phyloP scores from a whole-genome alignment of 2,113 vertebrate species.

The Oostethus manadensis region DNA sequence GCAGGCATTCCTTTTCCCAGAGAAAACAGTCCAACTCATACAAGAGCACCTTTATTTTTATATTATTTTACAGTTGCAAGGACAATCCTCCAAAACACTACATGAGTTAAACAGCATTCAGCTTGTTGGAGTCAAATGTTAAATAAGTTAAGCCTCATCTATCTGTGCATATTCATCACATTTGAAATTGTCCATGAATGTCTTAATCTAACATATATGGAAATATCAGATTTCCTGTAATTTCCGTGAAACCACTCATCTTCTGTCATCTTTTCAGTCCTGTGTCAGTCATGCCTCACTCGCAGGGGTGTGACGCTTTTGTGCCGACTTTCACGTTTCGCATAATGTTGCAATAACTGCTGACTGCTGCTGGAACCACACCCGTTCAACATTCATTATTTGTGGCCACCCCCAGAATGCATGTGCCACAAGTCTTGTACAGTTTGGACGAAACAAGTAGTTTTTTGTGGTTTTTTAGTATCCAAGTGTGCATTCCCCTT shows the following conservation, averaged over 20 bases:
- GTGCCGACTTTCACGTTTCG: constrained; percentile 29
- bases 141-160: neutral
- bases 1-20: neutral
- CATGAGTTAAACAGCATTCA: neutral
- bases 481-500: too few species aligned
- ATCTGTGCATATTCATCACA: neutral
- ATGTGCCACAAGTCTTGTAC: constrained; percentile 4
- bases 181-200: neutral
- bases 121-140: constrained; percentile 1
- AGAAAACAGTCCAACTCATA: constrained; percentile 2
- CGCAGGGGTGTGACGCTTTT: constrained; percentile 33
- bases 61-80: constrained; percentile 7
- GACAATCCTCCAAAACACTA: neutral
- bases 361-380: neutral
- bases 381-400: neutral
- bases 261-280: neutral
- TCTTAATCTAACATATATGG: too few species aligned
- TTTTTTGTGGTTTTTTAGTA: too few species aligned
- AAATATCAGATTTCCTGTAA: neutral
- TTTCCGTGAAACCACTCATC: neutral
- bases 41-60: neutral
- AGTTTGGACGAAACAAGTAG: neutral
- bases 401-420: constrained; percentile 2
- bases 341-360: constrained; percentile 29
- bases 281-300: neutral